Evolutionary conservation across 2,888 invertebrate genomes (phyloP).

Genomic region (Epiblema foenella): DNA sequence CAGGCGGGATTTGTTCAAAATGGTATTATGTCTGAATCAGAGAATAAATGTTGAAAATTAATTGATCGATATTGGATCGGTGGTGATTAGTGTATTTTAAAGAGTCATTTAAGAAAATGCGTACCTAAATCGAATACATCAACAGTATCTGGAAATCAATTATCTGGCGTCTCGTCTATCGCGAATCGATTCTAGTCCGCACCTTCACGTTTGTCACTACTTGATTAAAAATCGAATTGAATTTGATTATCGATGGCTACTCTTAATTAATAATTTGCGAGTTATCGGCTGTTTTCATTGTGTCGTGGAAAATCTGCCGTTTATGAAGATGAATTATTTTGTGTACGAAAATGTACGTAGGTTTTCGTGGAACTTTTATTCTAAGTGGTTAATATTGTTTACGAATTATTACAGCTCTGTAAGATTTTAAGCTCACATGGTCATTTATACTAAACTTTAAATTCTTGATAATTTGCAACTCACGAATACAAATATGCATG

Average conservation of each 20-base stretch:
- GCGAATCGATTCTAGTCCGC: slow-evolving; percentile 81
- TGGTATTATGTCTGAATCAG: too few species aligned
- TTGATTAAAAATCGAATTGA: slow-evolving; percentile 43
- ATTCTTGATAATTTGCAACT: too few species aligned
- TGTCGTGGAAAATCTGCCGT: slow-evolving; percentile 1
- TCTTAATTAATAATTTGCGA: slow-evolving; percentile 37
- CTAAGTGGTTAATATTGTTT: neutral
- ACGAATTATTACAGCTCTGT: too few species aligned
- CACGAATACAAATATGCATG: too few species aligned
- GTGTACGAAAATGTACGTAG: neutral
- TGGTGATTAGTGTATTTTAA: too few species aligned
- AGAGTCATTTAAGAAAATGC: slow-evolving; percentile 36
- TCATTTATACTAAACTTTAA: too few species aligned
- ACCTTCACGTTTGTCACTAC: slow-evolving; percentile 64
- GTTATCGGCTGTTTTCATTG: slow-evolving; percentile 23
- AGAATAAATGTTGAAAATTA: too few species aligned
- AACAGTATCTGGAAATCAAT: slow-evolving; percentile 72
- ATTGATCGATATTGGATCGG: too few species aligned
- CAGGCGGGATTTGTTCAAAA: too few species aligned
- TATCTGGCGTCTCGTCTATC: slow-evolving; percentile 75
- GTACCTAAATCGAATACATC: slow-evolving; percentile 64
- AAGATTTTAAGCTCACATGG: too few species aligned
- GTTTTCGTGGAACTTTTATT: neutral
- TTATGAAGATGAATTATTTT: slow-evolving; percentile 2
- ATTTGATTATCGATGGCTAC: slow-evolving; percentile 33